phyloP scores from a whole-genome alignment of 2,888 invertebrate species.

The Bellardia bayeri region DNA sequence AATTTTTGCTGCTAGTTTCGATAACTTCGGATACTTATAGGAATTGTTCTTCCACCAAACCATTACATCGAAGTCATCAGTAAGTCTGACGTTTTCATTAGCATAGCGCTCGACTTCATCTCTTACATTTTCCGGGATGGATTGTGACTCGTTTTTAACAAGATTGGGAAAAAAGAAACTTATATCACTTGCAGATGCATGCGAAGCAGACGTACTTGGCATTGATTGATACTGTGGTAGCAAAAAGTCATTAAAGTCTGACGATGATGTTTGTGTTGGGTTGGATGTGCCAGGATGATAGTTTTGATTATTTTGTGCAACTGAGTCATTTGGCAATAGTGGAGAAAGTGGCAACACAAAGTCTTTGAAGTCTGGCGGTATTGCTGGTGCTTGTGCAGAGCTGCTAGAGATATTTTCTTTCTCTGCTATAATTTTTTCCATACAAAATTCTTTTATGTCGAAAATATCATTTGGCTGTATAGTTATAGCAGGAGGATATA shows the following conservation, averaged over 20 bases:
- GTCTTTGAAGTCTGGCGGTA: neutral
- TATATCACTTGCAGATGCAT: neutral
- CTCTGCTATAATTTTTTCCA: constrained; percentile 6
- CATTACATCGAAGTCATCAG: constrained; percentile 56
- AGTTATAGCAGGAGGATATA: constrained; percentile 49
- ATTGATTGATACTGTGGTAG: no score
- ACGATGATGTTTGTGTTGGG: neutral
- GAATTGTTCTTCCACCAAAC: constrained; percentile 59
- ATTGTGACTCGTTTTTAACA: neutral
- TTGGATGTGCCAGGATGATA: neutral
- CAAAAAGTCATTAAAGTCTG: constrained; percentile 6
- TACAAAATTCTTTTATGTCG: constrained; percentile 47
- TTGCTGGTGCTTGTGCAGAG: neutral
- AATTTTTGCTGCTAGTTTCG: constrained; percentile 20
- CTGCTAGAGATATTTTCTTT: neutral
- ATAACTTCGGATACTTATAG: constrained; percentile 56
- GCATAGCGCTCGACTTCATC: constrained; percentile 34
- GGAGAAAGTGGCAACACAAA: neutral
- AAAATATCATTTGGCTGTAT: constrained; percentile 44
- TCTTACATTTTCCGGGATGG: neutral
- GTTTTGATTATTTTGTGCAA: neutral
- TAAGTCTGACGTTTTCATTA: constrained; percentile 47
- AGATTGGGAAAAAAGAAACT: neutral
- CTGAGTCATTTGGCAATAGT: neutral
- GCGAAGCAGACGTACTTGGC: neutral